Evolutionary conservation across 2,888 invertebrate species (phyloP), one percentile per base, ranked within the genome.

Genomic region (Hirtodrosophila trivittata): DNA sequence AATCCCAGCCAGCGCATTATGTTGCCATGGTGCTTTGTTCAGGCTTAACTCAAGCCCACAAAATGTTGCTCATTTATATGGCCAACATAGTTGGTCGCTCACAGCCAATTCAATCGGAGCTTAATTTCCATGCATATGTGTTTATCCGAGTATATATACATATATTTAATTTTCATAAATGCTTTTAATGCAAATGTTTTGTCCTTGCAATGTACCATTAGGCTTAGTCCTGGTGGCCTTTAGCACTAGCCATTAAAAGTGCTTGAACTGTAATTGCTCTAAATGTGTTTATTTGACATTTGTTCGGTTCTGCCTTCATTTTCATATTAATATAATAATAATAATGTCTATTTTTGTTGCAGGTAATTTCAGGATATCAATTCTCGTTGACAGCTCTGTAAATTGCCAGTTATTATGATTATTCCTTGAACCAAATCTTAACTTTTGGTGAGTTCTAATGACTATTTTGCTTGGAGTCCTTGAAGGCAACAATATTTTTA

Each of bases 1-100:
- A 80, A 80, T 82, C 78, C 80, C 65, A 35, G 57, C 56, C 66
- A 82, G 78, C 66, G 74, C 66, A 78, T 78, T 80, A 52, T 58
- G 66, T 70, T 71, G 66, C 63, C 64, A 67, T 55, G 64, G 37
- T 46, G 47, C 30, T 18, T 32, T 54, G 32, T 25, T 38, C 46
- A n/a, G 57, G 71, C 71, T 66, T 71, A 60, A 66, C 49, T 60
- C 43, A 10, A 33, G 39, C 33, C 58, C 54, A 42, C 66, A 51
- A 39, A 51, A 56, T 75, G 28, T 52, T 71, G 62, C 74, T 67
- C 76, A 67, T 68, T 77, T 76, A 51, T 28, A 28, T 65, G 60
- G 45, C 69, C 47, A 62, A 56, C 37, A 55, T 70, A 39, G 66
- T 41, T 46, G 52, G 32, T 45, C 13, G 32, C 38, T 55, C 21